A percentile compares a stretch with the other conserved stretches of the same genome.
phyloP scores from a whole-genome alignment of 2,888 invertebrate genomes.

The Stenolophus ochropezus region DNA sequence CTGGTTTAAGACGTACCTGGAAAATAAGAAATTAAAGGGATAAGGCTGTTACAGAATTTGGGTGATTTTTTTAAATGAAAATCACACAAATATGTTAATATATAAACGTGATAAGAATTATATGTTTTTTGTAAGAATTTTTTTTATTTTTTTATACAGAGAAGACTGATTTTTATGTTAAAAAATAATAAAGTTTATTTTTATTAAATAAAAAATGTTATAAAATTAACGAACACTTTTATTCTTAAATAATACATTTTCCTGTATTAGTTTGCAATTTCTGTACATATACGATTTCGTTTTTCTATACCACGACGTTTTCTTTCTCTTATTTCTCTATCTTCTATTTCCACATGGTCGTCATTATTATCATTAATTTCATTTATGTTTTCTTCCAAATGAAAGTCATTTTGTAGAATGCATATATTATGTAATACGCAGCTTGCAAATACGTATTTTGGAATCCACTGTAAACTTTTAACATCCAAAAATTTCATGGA shows the following conservation, averaged over 20 bases:
- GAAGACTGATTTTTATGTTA: not conserved
- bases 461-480: not conserved
- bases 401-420: too few species aligned
- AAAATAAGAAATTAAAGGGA: too few species aligned
- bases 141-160: not conserved
- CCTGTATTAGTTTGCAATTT: not conserved
- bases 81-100: not conserved
- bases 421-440: too few species aligned
- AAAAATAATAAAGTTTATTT: too few species aligned
- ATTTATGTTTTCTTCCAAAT: not conserved
- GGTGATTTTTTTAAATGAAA: not conserved
- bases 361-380: slow-evolving; percentile 5
- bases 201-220: too few species aligned
- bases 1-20: not conserved
- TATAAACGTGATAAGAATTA: not conserved
- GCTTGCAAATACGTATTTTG: not conserved
- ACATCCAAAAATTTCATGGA: not conserved
- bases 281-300: too few species aligned
- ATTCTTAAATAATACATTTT: too few species aligned
- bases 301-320: too few species aligned
- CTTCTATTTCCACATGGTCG: too few species aligned
- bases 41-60: too few species aligned
- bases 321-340: too few species aligned
- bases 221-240: not conserved
- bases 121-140: not conserved